phyloP scores from a whole-genome alignment of 1,140 invertebrate species.

The Eurosta solidaginis region DNA sequence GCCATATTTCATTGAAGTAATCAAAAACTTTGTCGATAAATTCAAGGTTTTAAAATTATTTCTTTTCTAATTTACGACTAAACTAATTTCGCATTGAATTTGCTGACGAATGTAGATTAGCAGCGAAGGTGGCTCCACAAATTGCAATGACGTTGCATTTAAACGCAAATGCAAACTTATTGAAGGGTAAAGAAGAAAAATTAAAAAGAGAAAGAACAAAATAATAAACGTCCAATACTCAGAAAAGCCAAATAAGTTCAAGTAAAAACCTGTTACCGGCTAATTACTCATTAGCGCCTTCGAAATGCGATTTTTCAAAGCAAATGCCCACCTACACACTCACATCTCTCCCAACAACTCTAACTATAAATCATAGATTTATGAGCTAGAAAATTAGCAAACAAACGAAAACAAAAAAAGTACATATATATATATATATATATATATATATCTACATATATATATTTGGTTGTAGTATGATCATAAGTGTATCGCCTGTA shows the following conservation, averaged over 20 bases:
- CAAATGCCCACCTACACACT: not conserved
- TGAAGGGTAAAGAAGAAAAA: not conserved
- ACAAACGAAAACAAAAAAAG: not conserved
- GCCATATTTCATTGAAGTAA: not conserved
- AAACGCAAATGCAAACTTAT: not conserved
- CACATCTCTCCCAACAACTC: not conserved
- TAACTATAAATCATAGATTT: not conserved
- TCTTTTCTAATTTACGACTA: not conserved
- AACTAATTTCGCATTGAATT: conserved; percentile 21
- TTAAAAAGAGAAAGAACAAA: not conserved
- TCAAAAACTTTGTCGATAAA: not conserved
- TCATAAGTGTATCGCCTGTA: too few species aligned
- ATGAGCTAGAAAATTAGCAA: conserved; percentile 13
- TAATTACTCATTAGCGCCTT: conserved; percentile 22
- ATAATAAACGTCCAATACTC: not conserved
- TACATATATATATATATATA: not conserved
- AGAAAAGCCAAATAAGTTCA: not conserved
- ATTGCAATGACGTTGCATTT: not conserved
- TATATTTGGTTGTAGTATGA: not conserved
- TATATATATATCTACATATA: not conserved
- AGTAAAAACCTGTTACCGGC: conserved; percentile 19
- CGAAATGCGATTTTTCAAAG: conserved; percentile 26
- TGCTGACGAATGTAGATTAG: not conserved
- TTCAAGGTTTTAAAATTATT: not conserved
- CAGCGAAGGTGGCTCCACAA: conserved; percentile 11